Conservation (phyloP, 2,888 invertebrate species). For the Venustoraphidia nigricollis region DNA sequence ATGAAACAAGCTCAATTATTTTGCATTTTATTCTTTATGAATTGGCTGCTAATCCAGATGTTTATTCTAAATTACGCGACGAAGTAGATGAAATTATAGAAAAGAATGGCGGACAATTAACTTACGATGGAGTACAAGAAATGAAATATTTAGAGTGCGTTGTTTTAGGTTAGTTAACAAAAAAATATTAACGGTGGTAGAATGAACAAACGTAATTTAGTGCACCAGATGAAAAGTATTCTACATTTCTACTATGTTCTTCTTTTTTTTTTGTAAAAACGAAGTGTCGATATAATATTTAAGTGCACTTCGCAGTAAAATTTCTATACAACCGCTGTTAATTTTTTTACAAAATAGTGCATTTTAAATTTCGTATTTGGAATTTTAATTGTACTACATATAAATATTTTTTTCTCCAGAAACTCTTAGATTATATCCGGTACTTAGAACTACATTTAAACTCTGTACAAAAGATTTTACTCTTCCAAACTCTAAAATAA, state of each 20-base stretch:
- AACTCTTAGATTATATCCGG: constrained; percentile 18
- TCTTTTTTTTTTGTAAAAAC: no score
- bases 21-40: constrained; percentile 21
- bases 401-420: constrained; percentile 12
- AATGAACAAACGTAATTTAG: no score
- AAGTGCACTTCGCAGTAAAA: no score
- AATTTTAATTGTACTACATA: no score
- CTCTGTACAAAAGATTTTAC: constrained; percentile 14
- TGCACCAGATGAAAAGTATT: no score
- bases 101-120: constrained; percentile 18
- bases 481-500: constrained; percentile 10
- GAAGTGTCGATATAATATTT: no score
- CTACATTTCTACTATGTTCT: no score
- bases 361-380: no score
- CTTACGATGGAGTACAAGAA: constrained; percentile 23
- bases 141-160: constrained; percentile 28
- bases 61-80: constrained; percentile 23
- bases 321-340: no score
- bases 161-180: constrained; percentile 9
- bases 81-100: constrained; percentile 20
- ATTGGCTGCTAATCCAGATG: constrained; percentile 21
- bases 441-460: constrained; percentile 11
- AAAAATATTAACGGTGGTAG: no score
- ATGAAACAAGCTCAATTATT: constrained; percentile 25
- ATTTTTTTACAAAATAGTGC: no score